These are phyloP conservation scores for Periophthalmodon schlosseri DNA, from an alignment of 2,113 vertebrate genomes.

Conservation along the genomic window DNA sequence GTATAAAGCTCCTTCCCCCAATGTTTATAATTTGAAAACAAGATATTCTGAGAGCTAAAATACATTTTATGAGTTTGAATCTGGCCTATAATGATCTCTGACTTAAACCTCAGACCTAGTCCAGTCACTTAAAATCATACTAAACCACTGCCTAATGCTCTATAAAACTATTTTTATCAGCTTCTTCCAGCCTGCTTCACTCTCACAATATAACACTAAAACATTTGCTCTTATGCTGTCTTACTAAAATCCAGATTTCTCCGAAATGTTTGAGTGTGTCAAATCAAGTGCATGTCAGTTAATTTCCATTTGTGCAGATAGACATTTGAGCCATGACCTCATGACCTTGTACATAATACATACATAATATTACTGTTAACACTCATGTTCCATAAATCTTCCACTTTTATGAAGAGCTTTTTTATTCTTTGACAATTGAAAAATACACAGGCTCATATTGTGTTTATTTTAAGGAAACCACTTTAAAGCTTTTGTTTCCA, in stretches of 20 bases:
- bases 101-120: slow-evolving; percentile 1
- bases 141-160: background rate
- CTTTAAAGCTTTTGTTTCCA: slow-evolving; percentile 46
- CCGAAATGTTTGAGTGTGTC: background rate
- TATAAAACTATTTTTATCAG: background rate
- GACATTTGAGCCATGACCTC: background rate
- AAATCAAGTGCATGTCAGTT: background rate
- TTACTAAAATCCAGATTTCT: background rate
- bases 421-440: slow-evolving; percentile 22
- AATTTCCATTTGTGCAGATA: background rate
- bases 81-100: slow-evolving; percentile 1
- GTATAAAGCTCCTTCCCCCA: background rate
- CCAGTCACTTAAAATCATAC: slow-evolving; percentile 4
- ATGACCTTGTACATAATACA: background rate
- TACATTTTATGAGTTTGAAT: slow-evolving; percentile 10
- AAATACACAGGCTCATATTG: slow-evolving; percentile 26
- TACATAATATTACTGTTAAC: slow-evolving; percentile 13
- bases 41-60: background rate
- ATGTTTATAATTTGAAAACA: background rate
- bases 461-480: slow-evolving; percentile 53
- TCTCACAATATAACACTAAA: background rate
- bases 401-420: slow-evolving; percentile 13
- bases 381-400: slow-evolving; percentile 20
- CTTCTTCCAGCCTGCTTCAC: background rate
- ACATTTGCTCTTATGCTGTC: no score